Base-by-base conservation (phyloP, 2,113 vertebrate species). In the Nymphicus hollandicus region DNA sequence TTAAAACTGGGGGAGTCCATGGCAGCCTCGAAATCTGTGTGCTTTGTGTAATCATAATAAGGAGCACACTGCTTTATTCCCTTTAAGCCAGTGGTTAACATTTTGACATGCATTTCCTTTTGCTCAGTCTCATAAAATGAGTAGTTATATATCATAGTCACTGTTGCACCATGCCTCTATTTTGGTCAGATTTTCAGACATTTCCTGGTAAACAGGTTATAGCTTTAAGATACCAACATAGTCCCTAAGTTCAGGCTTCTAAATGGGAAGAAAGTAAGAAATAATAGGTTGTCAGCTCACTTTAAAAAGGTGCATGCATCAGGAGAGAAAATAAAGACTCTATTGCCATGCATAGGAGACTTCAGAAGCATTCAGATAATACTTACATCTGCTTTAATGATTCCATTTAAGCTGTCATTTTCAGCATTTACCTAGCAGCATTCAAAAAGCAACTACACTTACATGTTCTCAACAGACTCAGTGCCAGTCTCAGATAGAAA, bases 331-430 rank as follows among this genome's bases (percentile, higher is more conserved):
- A 98, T 96, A 96, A 97, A 97, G 96, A 96, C 37, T 37, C 94
- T 96, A 91, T 96, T 97, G 96, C 95, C 85, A 71, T 93, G 90
- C 96, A 96, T 95, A 94, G 89, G 84, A 97, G 95, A 66, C 91
- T 96, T 93, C 96, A 90, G 96, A 97, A 97, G 93, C 95, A 95
- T 97, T 98, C 97, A 93, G 94, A 93, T 98, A 97, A 97, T 97
- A 97, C 97, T 97, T 95, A 95, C 85, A 86, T 97, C 97, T 97
- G 77, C 96, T 97, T 98, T 98, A 98, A 98, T 98, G 97, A 97
- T 97, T 97, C 97, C 97, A 98, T 98, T 98, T 98, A 97, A 98
- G 93, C 96, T 98, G 96, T 98, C 97, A 98, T 98, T 97, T 98
- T 97, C 96, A 95, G 92, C 97, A 97, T 98, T 98, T 98, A 97